phyloP scores from a whole-genome alignment of 2,113 vertebrate species.

The Macaca mulatta region DNA sequence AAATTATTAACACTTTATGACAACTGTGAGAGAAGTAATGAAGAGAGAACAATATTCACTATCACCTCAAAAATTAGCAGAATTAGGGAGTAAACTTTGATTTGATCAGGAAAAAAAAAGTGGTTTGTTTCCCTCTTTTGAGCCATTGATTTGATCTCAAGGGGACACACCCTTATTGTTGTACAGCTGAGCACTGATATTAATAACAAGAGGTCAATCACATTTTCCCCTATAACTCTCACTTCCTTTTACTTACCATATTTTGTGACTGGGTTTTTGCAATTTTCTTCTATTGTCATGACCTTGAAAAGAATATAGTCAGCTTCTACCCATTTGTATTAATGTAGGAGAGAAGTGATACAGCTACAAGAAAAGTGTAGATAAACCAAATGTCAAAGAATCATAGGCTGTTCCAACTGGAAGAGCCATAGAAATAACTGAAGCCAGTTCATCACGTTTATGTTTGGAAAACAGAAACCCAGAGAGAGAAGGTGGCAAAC shows the following conservation, averaged over 20 bases:
- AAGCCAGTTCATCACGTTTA: neutral
- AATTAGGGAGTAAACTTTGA: neutral
- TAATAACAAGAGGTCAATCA: neutral
- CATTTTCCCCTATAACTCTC: neutral
- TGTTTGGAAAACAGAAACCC: neutral
- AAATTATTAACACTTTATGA: neutral
- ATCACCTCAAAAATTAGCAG: constrained; percentile 4
- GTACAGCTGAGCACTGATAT: neutral
- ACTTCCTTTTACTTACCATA: neutral
- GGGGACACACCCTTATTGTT: neutral
- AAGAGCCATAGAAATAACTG: neutral
- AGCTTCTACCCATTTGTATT: constrained; percentile 32
- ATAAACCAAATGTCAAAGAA: constrained; percentile 36
- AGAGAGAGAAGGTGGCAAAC: neutral
- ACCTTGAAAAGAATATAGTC: constrained; percentile 44
- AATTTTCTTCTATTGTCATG: neutral
- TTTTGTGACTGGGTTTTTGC: neutral
- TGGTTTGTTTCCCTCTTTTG: neutral
- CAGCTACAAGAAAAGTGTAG: neutral
- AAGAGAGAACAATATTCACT: neutral
- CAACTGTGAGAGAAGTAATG: neutral
- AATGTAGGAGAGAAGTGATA: neutral
- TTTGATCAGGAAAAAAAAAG: neutral
- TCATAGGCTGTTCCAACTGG: neutral
- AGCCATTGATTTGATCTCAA: neutral